A percentile compares a stretch with the other conserved stretches of the same genome.
Conservation (phyloP, 2,797 vertebrate species). For the Nyctibius grandis region DNA sequence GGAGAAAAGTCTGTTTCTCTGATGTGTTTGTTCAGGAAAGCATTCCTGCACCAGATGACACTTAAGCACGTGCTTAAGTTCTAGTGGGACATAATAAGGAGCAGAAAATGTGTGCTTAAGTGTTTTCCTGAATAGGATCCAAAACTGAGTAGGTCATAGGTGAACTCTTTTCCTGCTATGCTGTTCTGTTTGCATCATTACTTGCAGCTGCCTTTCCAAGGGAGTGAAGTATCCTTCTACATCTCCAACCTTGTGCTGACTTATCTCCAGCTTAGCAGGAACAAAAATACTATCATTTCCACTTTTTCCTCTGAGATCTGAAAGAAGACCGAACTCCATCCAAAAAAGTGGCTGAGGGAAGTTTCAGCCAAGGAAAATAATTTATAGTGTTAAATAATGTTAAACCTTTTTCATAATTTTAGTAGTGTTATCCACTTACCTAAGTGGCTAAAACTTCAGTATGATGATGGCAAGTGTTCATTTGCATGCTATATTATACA, state of each 20-base stretch:
- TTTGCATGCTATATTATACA: background rate
- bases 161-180: background rate
- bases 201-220: background rate
- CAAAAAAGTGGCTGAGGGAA: background rate
- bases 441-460: background rate
- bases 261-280: background rate
- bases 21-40: background rate
- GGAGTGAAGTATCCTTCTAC: background rate
- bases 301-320: background rate
- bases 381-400: background rate
- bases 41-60: background rate
- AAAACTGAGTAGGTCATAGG: background rate
- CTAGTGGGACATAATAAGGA: background rate
- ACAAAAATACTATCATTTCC: background rate
- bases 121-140: background rate
- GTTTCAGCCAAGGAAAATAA: background rate
- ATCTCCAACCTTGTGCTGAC: background rate
- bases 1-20: background rate
- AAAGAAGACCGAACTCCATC: background rate
- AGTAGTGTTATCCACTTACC: background rate
- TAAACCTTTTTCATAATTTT: background rate
- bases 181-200: background rate
- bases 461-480: background rate
- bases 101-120: background rate
- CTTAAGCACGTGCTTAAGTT: background rate